A percentile compares a stretch with the other conserved stretches of the same genome.
phyloP scores from a whole-genome alignment of 2,797 vertebrate species.

The Tolypeutes matacus region DNA sequence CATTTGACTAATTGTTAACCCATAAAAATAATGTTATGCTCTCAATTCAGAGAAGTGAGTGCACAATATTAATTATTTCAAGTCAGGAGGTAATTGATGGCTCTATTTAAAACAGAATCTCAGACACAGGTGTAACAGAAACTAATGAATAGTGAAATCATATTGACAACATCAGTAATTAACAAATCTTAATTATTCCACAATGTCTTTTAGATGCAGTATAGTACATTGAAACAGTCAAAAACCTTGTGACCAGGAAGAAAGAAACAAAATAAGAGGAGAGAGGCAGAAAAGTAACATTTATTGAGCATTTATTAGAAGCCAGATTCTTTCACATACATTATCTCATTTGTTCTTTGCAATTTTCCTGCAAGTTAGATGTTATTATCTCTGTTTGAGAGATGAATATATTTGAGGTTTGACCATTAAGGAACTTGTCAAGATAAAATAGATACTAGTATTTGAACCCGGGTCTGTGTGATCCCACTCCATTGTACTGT shows the following conservation, averaged over 20 bases:
- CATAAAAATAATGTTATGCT: conserved; percentile 35
- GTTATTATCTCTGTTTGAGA: not conserved
- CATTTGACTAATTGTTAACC: conserved; percentile 39
- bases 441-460: conserved; percentile 11
- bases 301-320: not conserved
- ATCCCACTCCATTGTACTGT: not conserved
- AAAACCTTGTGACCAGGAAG: conserved; percentile 51
- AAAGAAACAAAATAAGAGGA: conserved; percentile 18
- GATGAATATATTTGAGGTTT: not conserved
- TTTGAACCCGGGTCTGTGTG: not conserved
- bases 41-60: conserved; percentile 18
- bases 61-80: conserved; percentile 10
- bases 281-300: not conserved
- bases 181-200: conserved; percentile 73
- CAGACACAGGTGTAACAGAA: conserved; percentile 46
- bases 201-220: conserved; percentile 60
- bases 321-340: not conserved
- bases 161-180: conserved; percentile 60
- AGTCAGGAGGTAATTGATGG: not conserved
- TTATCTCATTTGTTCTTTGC: conserved; percentile 10
- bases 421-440: not conserved
- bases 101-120: conserved; percentile 56
- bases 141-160: conserved; percentile 73
- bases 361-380: not conserved
- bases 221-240: conserved; percentile 70